phyloP scores from a whole-genome alignment of 2,888 invertebrate genomes.

The Drosophila mayaguana region DNA sequence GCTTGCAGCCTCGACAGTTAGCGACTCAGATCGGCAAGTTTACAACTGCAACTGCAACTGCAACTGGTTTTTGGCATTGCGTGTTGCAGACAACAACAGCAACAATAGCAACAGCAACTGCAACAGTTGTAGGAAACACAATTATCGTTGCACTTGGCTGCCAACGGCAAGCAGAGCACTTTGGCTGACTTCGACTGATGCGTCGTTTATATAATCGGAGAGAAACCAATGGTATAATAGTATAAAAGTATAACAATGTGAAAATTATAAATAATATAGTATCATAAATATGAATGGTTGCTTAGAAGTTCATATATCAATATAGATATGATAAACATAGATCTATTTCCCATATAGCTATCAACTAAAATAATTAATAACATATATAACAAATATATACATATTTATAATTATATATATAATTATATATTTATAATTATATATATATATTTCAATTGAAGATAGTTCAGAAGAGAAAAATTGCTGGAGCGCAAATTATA shows the following conservation, averaged over 20 bases:
- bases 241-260: background rate
- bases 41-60: conserved; percentile 1
- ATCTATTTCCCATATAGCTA: too few relatives aligned
- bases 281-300: background rate
- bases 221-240: background rate
- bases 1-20: background rate
- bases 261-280: background rate
- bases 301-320: too few relatives aligned
- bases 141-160: conserved; percentile 66
- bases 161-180: conserved; percentile 51
- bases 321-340: too few relatives aligned
- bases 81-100: conserved; percentile 19
- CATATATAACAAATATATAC: too few relatives aligned
- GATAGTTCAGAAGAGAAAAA: too few relatives aligned
- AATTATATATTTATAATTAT: too few relatives aligned
- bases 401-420: too few relatives aligned
- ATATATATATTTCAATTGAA: too few relatives aligned
- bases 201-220: conserved; percentile 33
- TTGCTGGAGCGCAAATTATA: too few relatives aligned
- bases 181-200: conserved; percentile 32
- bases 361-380: too few relatives aligned
- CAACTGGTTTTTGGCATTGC: conserved; percentile 26
- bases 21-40: background rate
- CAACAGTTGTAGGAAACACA: conserved; percentile 52
- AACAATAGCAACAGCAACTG: background rate